Percentiles rank a stretch among this genome's conserved stretches.
phyloP scores from a whole-genome alignment of 2,888 invertebrate species.

The Gerris lacustris region DNA sequence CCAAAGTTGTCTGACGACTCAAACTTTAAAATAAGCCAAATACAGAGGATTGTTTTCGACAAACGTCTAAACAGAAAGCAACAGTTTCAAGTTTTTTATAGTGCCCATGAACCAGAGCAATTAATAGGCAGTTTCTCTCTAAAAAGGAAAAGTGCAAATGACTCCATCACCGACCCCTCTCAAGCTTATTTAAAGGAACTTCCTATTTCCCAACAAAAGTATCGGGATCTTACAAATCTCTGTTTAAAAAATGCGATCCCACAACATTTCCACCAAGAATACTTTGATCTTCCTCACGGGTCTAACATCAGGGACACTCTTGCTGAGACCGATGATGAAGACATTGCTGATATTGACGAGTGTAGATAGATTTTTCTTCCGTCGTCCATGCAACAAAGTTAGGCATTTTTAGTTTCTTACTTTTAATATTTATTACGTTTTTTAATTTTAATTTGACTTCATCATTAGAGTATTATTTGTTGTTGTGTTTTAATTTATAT shows the following conservation, averaged over 20 bases:
- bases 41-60: background rate
- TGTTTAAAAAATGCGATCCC: conserved; percentile 10
- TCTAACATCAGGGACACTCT: conserved; percentile 14
- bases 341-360: too few species aligned
- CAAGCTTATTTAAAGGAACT: conserved; percentile 3
- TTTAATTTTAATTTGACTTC: too few species aligned
- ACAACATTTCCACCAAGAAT: background rate
- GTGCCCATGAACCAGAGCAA: background rate
- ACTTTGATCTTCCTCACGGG: background rate
- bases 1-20: too few species aligned
- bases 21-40: too few species aligned
- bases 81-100: background rate
- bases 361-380: too few species aligned
- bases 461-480: too few species aligned
- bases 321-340: conserved; percentile 15
- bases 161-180: background rate
- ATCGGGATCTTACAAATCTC: conserved; percentile 13
- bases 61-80: too few species aligned
- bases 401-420: too few species aligned
- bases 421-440: too few species aligned
- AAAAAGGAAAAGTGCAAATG: conserved; percentile 5
- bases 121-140: too few species aligned
- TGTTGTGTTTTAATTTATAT: too few species aligned
- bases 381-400: too few species aligned
- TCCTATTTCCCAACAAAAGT: conserved; percentile 14